A percentile compares a stretch with the other conserved stretches of the same genome.
These are phyloP conservation scores for Megathymus violae DNA, from an alignment of 1,140 invertebrate genomes.

Conservation along the genomic window DNA sequence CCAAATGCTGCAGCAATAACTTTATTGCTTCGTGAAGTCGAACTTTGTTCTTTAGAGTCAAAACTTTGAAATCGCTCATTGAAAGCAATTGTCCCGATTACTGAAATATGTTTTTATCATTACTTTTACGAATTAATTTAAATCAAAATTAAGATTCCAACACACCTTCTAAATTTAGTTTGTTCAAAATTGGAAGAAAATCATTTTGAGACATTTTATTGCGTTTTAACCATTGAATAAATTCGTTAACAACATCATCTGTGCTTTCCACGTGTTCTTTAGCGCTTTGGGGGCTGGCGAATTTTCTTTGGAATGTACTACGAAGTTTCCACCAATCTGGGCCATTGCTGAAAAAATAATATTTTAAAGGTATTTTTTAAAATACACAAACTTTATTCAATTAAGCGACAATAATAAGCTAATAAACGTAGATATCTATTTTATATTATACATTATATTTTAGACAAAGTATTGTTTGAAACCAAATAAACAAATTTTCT, in stretches of 20 bases:
- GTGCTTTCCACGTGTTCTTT: conserved; percentile 86
- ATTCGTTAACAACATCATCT: conserved; percentile 87
- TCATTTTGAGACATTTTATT: conserved; percentile 73
- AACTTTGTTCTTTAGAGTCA: conserved; percentile 82
- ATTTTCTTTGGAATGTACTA: conserved; percentile 90
- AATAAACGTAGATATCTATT: too few relatives aligned
- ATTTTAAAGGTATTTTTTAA: conserved; percentile 38
- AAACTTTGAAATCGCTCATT: conserved; percentile 88
- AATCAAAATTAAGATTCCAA: conserved; percentile 11
- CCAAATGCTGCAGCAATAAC: conserved; percentile 89
- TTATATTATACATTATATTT: too few relatives aligned
- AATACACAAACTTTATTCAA: too few relatives aligned
- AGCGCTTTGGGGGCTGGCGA: conserved; percentile 89
- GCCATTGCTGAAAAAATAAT: conserved; percentile 88
- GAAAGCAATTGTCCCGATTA: conserved; percentile 88
- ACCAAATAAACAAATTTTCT: too few relatives aligned
- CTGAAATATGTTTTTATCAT: too few relatives aligned
- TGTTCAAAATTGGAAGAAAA: conserved; percentile 88
- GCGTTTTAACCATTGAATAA: conserved; percentile 82
- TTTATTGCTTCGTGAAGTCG: conserved; percentile 86
- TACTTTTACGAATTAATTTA: too few relatives aligned
- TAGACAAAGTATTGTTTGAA: too few relatives aligned
- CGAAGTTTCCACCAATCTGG: conserved; percentile 92
- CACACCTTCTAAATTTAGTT: conserved; percentile 92
- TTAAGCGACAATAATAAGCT: too few relatives aligned